Conservation (phyloP, 2,113 vertebrate species). For the Trachemys scripta region DNA sequence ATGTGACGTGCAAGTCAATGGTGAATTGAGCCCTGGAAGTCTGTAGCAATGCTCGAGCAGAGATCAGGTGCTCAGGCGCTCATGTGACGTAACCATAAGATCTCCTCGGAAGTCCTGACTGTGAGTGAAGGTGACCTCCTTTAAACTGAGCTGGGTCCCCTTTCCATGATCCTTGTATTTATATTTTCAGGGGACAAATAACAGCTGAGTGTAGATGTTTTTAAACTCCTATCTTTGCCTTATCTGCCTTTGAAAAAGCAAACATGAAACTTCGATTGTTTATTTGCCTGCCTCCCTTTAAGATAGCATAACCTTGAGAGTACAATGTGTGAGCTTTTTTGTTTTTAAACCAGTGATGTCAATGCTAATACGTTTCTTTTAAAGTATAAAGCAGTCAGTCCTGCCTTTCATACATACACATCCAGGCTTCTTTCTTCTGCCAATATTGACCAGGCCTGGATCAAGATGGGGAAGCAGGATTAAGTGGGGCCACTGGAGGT, state of each 20-base stretch:
- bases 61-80: neutral
- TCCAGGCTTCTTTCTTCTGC: neutral
- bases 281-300: constrained; percentile 50
- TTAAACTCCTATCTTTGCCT: constrained; percentile 22
- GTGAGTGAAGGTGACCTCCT: neutral
- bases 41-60: neutral
- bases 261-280: constrained; percentile 44
- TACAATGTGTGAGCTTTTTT: neutral
- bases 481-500: neutral
- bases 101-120: neutral
- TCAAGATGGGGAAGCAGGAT: neutral
- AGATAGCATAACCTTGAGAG: constrained; percentile 63
- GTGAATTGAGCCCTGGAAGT: rapidly evolving
- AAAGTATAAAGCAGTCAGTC: neutral
- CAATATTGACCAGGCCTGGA: neutral
- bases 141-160: neutral
- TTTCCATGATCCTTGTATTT: neutral
- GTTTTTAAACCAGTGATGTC: neutral
- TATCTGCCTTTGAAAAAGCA: constrained; percentile 73
- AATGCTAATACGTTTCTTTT: neutral
- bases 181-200: neutral
- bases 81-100: neutral
- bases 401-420: neutral
- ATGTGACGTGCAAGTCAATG: rapidly evolving
- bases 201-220: constrained; percentile 33